Base-by-base conservation (phyloP, 2,113 vertebrate genomes). In the Leucoraja erinaceus region DNA sequence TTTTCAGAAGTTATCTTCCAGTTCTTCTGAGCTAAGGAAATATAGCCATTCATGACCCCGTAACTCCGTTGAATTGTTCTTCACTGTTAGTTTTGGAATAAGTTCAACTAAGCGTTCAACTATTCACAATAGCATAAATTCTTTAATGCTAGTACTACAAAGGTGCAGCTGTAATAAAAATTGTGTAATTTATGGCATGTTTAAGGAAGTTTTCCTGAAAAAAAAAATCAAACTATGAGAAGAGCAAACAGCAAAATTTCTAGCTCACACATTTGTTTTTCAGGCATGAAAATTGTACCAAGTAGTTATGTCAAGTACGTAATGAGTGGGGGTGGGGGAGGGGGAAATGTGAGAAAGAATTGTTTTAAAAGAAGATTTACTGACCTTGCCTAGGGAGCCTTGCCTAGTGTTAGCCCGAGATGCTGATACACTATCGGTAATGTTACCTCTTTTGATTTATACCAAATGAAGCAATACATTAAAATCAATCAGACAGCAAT, bases 161-260 rank as follows among this genome's bases (percentile, higher is more conserved):
- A 63, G 83, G 59, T 88, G n/a, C 83, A 88, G 59, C 20, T 63
- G 59, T n/a, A 88, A 66, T 18, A 88, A n/a, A 61, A 88, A 63
- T 63, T 2, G 56, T 88, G 83, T 28, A 10, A 88, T 88, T 88
- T 14, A 59, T 5, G 38, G 28, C 28, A 33, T 6, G 6, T 86
- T 63, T 66, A 61, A 63, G 28, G 12, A 88, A 31, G 59, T 16
- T 63, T 63, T 61, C 81, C 31, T 63, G 7, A 63, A n/a, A 9
- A n/a, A n/a, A n/a, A 61, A n/a, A 61, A 25, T 25, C 28, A 28
- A 14, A 61, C 14, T 66, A 31, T 63, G 28, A 86, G 3, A 86
- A 86, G 12, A 56, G 83, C 31, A 63, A 88, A 28, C n/a, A 56
- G 83, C 31, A 63, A 88, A 14, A 88, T 59, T 31, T 88, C 28